These are phyloP conservation scores for Sciurus carolinensis DNA, from an alignment of 2,797 vertebrate species.

Conservation along the genomic window DNA sequence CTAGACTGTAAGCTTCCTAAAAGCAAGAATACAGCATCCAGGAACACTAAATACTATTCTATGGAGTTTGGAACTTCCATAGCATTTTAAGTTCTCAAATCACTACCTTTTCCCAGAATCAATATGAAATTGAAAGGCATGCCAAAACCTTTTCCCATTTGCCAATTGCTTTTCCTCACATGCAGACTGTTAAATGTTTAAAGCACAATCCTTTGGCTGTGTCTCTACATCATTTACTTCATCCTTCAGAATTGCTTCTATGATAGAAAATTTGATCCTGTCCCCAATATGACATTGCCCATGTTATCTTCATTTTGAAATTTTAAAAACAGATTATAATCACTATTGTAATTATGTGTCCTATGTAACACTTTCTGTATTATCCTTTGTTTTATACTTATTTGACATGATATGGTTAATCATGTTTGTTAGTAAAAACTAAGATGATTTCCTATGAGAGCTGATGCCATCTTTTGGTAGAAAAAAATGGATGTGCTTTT, in stretches of 20 bases:
- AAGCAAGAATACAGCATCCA: conserved; percentile 15
- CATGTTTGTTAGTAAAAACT: not conserved
- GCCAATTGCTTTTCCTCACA: not conserved
- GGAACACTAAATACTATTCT: not conserved
- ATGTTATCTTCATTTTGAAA: conserved; percentile 46
- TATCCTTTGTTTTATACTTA: not conserved
- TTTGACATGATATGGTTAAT: not conserved
- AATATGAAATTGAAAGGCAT: conserved; percentile 56
- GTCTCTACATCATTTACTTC: not conserved
- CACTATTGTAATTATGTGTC: not conserved
- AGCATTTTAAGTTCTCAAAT: conserved; percentile 60
- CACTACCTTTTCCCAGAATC: conserved; percentile 13
- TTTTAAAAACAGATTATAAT: conserved; percentile 49
- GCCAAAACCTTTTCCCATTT: not conserved
- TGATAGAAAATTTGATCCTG: conserved; percentile 35
- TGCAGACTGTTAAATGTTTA: not conserved
- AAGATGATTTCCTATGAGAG: conserved; percentile 45
- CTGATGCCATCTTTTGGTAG: conserved; percentile 77
- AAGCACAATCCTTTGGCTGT: not conserved
- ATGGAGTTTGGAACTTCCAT: not conserved
- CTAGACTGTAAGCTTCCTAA: not conserved
- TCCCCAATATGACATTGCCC: not conserved
- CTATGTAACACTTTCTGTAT: not conserved
- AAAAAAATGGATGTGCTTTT: conserved; percentile 63
- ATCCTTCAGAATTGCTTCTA: not conserved